Evolutionary conservation across 2,888 invertebrate species (phyloP).

Genomic region (Tenthredo mesomela): DNA sequence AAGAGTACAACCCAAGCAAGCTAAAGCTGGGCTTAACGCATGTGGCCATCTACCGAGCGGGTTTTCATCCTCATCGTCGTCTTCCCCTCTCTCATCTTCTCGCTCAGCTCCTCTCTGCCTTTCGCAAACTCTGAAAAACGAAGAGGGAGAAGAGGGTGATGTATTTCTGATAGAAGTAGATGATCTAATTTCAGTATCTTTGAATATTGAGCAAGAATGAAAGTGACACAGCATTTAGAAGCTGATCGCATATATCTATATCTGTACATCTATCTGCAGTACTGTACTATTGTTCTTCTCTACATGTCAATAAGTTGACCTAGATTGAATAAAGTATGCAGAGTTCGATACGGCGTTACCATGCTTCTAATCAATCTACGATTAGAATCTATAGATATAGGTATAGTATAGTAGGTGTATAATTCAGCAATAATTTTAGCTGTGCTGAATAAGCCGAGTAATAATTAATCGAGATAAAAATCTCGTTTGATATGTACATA

Average conservation of each 20-base stretch:
- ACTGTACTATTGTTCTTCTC: background rate
- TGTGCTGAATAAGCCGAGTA: background rate
- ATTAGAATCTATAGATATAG: background rate
- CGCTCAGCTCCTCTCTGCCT: constrained; percentile 76
- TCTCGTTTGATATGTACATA: background rate
- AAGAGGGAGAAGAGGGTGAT: background rate
- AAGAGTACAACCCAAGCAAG: constrained; percentile 91
- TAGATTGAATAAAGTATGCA: background rate
- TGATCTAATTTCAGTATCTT: background rate
- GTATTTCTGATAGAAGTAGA: background rate
- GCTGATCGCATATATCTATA: background rate
- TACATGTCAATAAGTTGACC: constrained; percentile 12
- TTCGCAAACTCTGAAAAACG: constrained; percentile 79
- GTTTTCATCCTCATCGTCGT: constrained; percentile 78
- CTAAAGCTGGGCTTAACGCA: constrained; percentile 88
- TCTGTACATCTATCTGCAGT: background rate
- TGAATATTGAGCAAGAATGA: background rate
- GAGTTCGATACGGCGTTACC: background rate
- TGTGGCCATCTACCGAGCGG: constrained; percentile 85
- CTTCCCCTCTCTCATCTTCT: constrained; percentile 74
- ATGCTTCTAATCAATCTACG: constrained; percentile 7
- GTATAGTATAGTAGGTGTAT: background rate
- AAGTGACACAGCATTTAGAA: background rate
- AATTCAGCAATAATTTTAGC: background rate
- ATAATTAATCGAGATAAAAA: background rate